A percentile compares a stretch with the other conserved stretches of the same genome.
These are phyloP conservation scores for Onychostoma macrolepis DNA, from an alignment of 2,113 vertebrate genomes.

Conservation along the genomic window DNA sequence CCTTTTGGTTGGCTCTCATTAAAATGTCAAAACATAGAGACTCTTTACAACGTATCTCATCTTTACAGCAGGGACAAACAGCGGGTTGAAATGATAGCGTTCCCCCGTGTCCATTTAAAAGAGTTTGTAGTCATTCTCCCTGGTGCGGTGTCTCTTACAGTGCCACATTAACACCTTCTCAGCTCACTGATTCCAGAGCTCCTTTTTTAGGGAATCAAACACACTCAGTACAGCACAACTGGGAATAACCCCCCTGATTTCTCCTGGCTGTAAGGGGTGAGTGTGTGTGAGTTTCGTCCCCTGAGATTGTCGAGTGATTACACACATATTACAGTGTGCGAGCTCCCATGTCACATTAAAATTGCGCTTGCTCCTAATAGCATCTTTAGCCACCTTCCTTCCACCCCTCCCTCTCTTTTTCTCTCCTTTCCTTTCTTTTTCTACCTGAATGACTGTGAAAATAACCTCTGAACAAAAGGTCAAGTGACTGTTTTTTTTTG, in stretches of 20 bases:
- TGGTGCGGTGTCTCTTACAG: slow-evolving; percentile 47
- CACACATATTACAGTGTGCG: slow-evolving; percentile 37
- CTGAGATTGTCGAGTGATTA: slow-evolving; percentile 47
- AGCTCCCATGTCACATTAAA: slow-evolving; percentile 52
- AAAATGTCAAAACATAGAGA: background rate
- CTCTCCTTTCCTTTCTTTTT: slow-evolving; percentile 25
- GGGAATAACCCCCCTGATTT: slow-evolving; percentile 41
- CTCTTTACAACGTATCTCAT: background rate
- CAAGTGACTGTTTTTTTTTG: slow-evolving; percentile 53
- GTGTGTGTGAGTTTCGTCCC: slow-evolving; percentile 23
- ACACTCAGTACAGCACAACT: slow-evolving; percentile 52
- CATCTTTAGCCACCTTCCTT: slow-evolving; percentile 25
- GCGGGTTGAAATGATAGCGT: background rate
- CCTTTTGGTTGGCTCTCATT: background rate
- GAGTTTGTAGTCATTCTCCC: slow-evolving; percentile 48
- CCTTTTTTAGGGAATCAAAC: slow-evolving; percentile 60
- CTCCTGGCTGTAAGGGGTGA: background rate
- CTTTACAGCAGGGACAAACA: slow-evolving; percentile 10
- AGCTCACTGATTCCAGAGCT: slow-evolving; percentile 57
- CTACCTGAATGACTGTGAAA: slow-evolving; percentile 54
- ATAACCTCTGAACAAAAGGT: slow-evolving; percentile 60
- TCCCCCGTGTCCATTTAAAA: slow-evolving; percentile 62
- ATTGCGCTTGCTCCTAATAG: slow-evolving; percentile 39
- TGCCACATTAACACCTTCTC: slow-evolving; percentile 68
- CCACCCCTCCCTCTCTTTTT: background rate